phyloP scores from a whole-genome alignment of 2,113 vertebrate species.

The Panurus biarmicus region DNA sequence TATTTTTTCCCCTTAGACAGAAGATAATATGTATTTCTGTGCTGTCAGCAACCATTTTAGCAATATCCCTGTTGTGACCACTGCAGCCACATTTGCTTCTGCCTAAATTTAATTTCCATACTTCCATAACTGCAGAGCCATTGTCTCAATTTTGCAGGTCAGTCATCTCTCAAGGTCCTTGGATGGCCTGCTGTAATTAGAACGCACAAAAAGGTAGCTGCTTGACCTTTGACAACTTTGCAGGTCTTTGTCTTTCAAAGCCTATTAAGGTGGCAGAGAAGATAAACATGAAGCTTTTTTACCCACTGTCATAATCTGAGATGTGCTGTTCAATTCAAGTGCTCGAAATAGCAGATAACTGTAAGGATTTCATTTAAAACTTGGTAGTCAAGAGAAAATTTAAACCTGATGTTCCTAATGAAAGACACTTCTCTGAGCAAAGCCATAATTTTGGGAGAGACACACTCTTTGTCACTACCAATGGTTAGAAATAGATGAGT shows the following conservation, averaged over 20 bases:
- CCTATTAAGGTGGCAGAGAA: neutral
- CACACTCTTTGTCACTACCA: conserved; percentile 1
- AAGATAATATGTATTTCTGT: neutral
- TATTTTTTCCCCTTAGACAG: neutral
- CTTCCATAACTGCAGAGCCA: neutral
- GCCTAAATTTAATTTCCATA: neutral
- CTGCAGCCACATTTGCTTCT: neutral
- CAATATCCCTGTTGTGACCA: neutral
- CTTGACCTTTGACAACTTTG: neutral
- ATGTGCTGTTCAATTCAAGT: neutral
- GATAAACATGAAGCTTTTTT: neutral
- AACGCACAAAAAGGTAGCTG: neutral
- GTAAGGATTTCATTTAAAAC: conserved; percentile 18
- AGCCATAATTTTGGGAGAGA: neutral
- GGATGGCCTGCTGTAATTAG: neutral
- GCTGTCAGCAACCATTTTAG: neutral
- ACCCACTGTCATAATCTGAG: neutral
- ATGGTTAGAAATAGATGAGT: conserved; percentile 6
- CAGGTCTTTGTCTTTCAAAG: neutral
- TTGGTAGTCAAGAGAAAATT: conserved; percentile 27
- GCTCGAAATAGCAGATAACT: neutral
- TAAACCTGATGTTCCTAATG: conserved; percentile 27
- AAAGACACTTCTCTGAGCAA: neutral
- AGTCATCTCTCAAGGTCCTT: neutral
- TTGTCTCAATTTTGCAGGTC: neutral